Conservation (phyloP, 2,888 invertebrate genomes). For the Drosophila sordidula region DNA sequence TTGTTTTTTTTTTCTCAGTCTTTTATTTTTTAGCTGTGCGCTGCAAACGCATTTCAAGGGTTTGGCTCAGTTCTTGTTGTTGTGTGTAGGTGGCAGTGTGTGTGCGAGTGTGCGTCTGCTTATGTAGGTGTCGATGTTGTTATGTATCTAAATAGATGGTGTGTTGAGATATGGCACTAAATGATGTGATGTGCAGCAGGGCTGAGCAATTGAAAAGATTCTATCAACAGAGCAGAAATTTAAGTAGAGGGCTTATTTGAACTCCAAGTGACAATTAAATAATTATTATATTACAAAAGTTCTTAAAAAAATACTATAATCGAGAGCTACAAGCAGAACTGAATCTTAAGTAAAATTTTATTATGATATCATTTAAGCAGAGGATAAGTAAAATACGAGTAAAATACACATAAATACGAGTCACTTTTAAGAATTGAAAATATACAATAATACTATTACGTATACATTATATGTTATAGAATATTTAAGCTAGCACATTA, state of each 20-base stretch:
- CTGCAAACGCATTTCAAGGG: slow-evolving; percentile 38
- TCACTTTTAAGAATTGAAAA: not conserved
- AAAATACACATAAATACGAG: not conserved
- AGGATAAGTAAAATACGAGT: too few relatives aligned
- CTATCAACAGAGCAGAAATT: not conserved
- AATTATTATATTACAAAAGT: too few relatives aligned
- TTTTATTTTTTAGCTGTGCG: slow-evolving; percentile 17
- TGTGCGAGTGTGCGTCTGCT: slow-evolving; percentile 18
- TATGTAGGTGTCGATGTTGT: slow-evolving; percentile 17
- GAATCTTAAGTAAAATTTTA: too few relatives aligned
- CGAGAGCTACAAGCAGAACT: too few relatives aligned
- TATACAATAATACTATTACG: not conserved
- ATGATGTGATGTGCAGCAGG: slow-evolving; percentile 42
- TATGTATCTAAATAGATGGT: slow-evolving; percentile 41
- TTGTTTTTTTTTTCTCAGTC: slow-evolving; percentile 41
- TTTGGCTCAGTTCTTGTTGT: slow-evolving; percentile 34
- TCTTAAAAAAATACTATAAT: too few relatives aligned
- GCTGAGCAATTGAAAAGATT: slow-evolving; percentile 27
- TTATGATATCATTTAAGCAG: too few relatives aligned
- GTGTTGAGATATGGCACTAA: slow-evolving; percentile 46
- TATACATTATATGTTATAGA: not conserved
- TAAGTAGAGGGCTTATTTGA: not conserved
- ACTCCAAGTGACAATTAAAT: not conserved
- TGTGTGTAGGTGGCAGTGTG: slow-evolving; percentile 28
- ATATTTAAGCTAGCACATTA: slow-evolving; percentile 12